Evolutionary conservation across 2,797 vertebrate species (phyloP).

Genomic region (Phataginus tricuspis): DNA sequence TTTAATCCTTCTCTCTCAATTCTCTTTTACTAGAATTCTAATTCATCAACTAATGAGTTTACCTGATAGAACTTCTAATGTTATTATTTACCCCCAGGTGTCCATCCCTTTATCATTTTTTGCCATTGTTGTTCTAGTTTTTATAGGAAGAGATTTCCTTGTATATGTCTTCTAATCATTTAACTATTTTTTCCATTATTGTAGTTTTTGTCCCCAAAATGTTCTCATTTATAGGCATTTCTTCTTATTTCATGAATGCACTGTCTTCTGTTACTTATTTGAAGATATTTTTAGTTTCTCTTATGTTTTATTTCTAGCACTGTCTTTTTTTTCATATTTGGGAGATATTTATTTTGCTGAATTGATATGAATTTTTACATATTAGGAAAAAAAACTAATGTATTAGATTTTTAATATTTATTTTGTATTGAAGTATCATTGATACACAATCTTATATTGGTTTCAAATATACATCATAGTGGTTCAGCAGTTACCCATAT

Average conservation of each 20-base stretch:
- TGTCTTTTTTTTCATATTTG: constrained; percentile 19
- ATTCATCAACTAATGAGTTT: not conserved
- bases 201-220: not conserved
- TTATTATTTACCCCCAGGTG: not conserved
- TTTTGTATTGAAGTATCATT: not conserved
- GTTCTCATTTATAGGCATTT: not conserved
- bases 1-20: not conserved
- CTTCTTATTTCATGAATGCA: not conserved
- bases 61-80: not conserved
- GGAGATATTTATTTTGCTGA: constrained; percentile 29
- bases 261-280: not conserved
- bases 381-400: constrained; percentile 22
- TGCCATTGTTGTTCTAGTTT: not conserved
- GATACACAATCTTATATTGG: not conserved
- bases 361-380: constrained; percentile 15
- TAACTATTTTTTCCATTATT: not conserved
- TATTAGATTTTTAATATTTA: not conserved
- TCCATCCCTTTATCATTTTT: not conserved
- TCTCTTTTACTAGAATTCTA: not conserved
- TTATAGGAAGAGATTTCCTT: not conserved
- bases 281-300: not conserved
- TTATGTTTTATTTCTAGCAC: not conserved
- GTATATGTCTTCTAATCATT: not conserved
- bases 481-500: too few species aligned
- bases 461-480: too few species aligned